Evolutionary conservation across 2,888 invertebrate genomes (phyloP).

Genomic region (Andrena praecox): DNA sequence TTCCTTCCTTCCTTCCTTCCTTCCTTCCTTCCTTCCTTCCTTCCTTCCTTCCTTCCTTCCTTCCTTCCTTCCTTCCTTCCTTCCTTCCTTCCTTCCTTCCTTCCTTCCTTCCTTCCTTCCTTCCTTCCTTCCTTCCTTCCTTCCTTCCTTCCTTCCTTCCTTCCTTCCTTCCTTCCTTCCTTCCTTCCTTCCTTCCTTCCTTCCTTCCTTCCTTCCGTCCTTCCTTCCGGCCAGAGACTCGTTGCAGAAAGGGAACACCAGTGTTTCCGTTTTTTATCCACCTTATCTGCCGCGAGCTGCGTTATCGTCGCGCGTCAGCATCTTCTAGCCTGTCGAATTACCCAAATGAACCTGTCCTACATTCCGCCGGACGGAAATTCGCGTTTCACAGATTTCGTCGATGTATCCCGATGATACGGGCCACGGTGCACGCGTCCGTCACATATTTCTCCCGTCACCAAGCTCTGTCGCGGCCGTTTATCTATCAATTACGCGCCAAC

Average conservation of each 20-base stretch:
- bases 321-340: slow-evolving; percentile 52
- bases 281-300: slow-evolving; percentile 38
- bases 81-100: slow-evolving; percentile 23
- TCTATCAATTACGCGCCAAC: slow-evolving; percentile 41
- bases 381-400: slow-evolving; percentile 27
- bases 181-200: slow-evolving; percentile 2
- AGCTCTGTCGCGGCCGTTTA: slow-evolving; percentile 28
- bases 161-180: slow-evolving; percentile 16
- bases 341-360: slow-evolving; percentile 25
- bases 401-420: slow-evolving; percentile 14
- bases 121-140: slow-evolving; percentile 2
- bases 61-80: slow-evolving; percentile 2
- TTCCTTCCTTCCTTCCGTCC: slow-evolving; percentile 22
- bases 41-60: slow-evolving; percentile 16
- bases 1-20: slow-evolving; percentile 23
- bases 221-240: not conserved
- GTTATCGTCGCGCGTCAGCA: slow-evolving; percentile 61
- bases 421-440: slow-evolving; percentile 1
- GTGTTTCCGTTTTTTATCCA: slow-evolving; percentile 19
- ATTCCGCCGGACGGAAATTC: not conserved
- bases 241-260: slow-evolving; percentile 4
- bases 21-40: slow-evolving; percentile 13
- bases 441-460: slow-evolving; percentile 29
- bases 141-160: slow-evolving; percentile 25
- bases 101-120: slow-evolving; percentile 13